Evolutionary conservation across 2,888 invertebrate species (phyloP), one percentile per base, ranked within the genome.

Genomic region (Harmothoe impar): DNA sequence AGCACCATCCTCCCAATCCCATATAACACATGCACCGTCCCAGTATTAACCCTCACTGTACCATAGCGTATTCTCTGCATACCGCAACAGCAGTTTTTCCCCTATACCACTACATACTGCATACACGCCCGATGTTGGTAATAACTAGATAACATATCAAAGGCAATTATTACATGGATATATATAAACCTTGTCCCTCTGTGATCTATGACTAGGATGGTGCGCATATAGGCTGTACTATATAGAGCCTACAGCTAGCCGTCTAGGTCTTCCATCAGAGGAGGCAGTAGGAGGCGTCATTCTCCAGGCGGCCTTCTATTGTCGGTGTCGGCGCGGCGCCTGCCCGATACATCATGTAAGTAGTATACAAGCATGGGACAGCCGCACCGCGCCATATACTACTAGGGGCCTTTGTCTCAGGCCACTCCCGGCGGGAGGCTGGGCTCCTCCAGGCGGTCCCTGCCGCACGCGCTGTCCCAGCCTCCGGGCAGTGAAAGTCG

Each of bases 351-450:
- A n/a, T 62, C 62, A 62, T n/a, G 43, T 43, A 43, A 43, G 43
- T 43, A 43, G 43, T 43, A 43, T 43, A 43, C 5, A 43, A 10
- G 43, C 20, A 20, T 62, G 3, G 62, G 20, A 20, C n/a, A 62
- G 62, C 62, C 23, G 35, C n/a, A 81, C 43, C 72, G 31, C 31
- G 17, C 77, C 43, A 43, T 81, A 43, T 81, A 81, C 81, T 81
- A 81, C 81, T 81, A 35, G 20, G 35, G 43, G 81, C 43, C 72
- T 81, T 81, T 81, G 81, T 81, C 81, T 33, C 81, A 43, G 81
- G 43, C 62, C 3, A 20, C 62, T 62, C 62, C 62, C 62, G 12
- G 62, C 62, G 62, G 62, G 62, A n/a, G 23, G 62, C 43, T 43
- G 10, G n/a, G 62, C n/a, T n/a, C 62, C 0, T 15, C 3, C 0